phyloP scores from a whole-genome alignment of 2,113 vertebrate species.

The Egretta garzetta region DNA sequence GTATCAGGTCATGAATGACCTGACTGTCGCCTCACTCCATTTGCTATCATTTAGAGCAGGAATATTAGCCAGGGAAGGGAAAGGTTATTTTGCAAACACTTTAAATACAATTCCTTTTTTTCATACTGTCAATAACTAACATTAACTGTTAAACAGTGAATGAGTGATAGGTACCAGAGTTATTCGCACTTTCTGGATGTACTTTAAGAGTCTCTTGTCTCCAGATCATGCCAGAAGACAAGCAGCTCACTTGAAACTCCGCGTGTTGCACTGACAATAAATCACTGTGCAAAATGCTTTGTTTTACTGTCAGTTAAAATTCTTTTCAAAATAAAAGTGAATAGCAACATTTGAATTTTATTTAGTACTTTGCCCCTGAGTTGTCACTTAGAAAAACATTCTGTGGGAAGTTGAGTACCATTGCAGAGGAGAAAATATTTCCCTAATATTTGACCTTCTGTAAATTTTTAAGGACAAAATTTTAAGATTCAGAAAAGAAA shows the following conservation, averaged over 20 bases:
- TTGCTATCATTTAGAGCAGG: background rate
- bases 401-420: background rate
- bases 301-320: background rate
- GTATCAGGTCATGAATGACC: background rate
- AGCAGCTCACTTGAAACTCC: background rate
- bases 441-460: background rate
- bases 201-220: background rate
- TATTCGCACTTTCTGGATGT: background rate
- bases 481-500: background rate
- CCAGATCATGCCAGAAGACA: background rate
- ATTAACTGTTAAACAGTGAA: background rate
- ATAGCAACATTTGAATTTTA: background rate
- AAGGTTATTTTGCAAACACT: background rate
- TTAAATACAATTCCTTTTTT: background rate
- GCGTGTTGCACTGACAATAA: background rate
- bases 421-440: background rate
- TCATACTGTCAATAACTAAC: background rate
- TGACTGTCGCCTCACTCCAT: background rate
- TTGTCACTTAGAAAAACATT: background rate
- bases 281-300: background rate
- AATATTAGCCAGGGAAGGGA: background rate
- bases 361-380: background rate
- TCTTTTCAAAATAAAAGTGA: background rate
- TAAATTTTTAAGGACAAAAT: slow-evolving; percentile 23
- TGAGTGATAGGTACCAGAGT: background rate